These are phyloP conservation scores for Vidua chalybeata DNA, from an alignment of 2,113 vertebrate species.

Conservation along the genomic window DNA sequence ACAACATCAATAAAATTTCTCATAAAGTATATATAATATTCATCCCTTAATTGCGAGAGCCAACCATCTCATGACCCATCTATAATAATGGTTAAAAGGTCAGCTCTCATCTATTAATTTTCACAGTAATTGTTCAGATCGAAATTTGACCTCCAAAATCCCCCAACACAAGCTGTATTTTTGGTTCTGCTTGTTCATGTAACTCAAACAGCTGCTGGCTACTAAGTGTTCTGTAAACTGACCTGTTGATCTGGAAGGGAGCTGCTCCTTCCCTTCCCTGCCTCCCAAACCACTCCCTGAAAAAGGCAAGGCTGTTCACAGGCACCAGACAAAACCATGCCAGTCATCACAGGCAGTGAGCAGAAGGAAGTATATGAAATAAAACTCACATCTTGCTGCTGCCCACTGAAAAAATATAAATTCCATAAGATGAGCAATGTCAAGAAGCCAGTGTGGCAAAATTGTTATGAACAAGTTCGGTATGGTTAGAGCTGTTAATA, in stretches of 20 bases:
- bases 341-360: not conserved
- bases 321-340: not conserved
- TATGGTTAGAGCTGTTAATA: too few species aligned
- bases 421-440: not conserved
- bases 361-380: not conserved
- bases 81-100: not conserved
- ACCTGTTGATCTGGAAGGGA: not conserved
- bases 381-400: not conserved
- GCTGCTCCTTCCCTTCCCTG: not conserved
- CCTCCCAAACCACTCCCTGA: not conserved
- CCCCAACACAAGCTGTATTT: not conserved
- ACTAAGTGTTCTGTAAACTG: not conserved
- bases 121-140: not conserved
- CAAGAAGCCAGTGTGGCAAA: not conserved
- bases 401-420: not conserved
- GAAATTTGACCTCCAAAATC: constrained; percentile 5
- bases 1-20: not conserved
- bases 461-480: too few species aligned
- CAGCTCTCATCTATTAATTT: not conserved
- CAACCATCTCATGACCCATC: too few species aligned
- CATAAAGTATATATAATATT: not conserved
- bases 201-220: not conserved
- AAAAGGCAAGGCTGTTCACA: not conserved
- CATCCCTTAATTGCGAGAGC: not conserved
- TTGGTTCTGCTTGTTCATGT: not conserved